These are phyloP conservation scores for Edolisoma coerulescens DNA, from an alignment of 2,113 vertebrate genomes.

Conservation along the genomic window DNA sequence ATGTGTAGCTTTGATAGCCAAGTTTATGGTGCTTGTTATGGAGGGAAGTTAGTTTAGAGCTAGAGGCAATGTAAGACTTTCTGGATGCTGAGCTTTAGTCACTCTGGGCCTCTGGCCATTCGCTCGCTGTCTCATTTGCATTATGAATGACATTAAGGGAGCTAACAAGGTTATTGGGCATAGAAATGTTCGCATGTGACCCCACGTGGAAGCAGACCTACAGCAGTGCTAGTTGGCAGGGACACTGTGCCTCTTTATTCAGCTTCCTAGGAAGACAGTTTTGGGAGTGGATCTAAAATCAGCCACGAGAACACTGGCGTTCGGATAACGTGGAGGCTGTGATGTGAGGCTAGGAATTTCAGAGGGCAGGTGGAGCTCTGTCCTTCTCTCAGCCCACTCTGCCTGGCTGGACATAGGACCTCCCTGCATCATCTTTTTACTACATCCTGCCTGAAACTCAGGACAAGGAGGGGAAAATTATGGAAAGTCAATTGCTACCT, in stretches of 20 bases:
- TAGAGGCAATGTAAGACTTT: constrained; percentile 60
- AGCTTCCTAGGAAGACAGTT: constrained; percentile 76
- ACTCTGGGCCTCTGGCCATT: constrained; percentile 79
- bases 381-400: background rate
- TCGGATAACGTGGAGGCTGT: background rate
- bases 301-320: background rate
- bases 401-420: background rate
- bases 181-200: constrained; percentile 85
- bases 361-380: background rate
- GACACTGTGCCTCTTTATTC: constrained; percentile 87
- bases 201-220: constrained; percentile 91
- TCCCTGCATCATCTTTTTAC: background rate
- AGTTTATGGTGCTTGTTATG: constrained; percentile 75
- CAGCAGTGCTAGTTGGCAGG: constrained; percentile 86
- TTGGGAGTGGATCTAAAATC: constrained; percentile 74
- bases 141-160: constrained; percentile 88
- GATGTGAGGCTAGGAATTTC: background rate
- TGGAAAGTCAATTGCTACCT: rapidly evolving
- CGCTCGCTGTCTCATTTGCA: constrained; percentile 86
- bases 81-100: constrained; percentile 69
- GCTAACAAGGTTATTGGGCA: constrained; percentile 90
- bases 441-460: background rate
- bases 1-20: constrained; percentile 76
- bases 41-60: constrained; percentile 67
- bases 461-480: background rate